Base-by-base conservation (phyloP, 2,113 vertebrate species). In the Charadrius vociferus region DNA sequence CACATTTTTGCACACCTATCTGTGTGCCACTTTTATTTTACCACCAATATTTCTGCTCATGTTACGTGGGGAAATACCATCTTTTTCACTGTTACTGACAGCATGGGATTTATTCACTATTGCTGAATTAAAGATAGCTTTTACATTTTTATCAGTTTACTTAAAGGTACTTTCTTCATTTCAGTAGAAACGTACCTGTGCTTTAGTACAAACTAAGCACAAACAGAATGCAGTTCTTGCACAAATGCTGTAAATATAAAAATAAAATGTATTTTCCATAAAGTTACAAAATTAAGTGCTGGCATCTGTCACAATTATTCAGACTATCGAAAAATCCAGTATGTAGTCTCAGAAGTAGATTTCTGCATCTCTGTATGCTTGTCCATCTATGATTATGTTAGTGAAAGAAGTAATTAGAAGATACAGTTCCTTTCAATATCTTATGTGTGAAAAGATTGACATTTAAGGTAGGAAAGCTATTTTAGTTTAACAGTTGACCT, bases 181-280 rank as follows among this genome's bases (percentile, higher is more conserved):
- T 92, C 37, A 52, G 45, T 85, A 59, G 59, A 59, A 81, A 92
- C 6, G 8, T 95, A 58, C 90, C 52, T 92, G 84, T 92, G 77
- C 89, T 97, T 75, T 88, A 93, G 73, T 39, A 73, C 47, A 93
- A 86, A 56, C 45, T 94, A 1, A 86, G 71, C 37, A 36, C 87
- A 85, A 95, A 70, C 77, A 92, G 56, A 95, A 75, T 90, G 67
- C 81, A 93, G 66, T n/a, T 94, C 84, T n/a, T 96, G 77, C 55
- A 77, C 78, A 87, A 81, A 55, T 74, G 71, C 87, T 91, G 23
- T 70, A 89, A 66, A 65, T 95, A 55, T 50, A 87, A 97, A 93
- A 97, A 95, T 97, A 97, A 97, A 97, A 97, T 97, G 90, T 79
- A 27, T 97, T 97, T 96, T 97, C 92, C 95, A 62, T 81, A 10